A percentile compares a stretch with the other conserved stretches of the same genome.
Evolutionary conservation across 2,113 vertebrate species (phyloP).

Genomic region (Gnathonemus longibarbis): DNA sequence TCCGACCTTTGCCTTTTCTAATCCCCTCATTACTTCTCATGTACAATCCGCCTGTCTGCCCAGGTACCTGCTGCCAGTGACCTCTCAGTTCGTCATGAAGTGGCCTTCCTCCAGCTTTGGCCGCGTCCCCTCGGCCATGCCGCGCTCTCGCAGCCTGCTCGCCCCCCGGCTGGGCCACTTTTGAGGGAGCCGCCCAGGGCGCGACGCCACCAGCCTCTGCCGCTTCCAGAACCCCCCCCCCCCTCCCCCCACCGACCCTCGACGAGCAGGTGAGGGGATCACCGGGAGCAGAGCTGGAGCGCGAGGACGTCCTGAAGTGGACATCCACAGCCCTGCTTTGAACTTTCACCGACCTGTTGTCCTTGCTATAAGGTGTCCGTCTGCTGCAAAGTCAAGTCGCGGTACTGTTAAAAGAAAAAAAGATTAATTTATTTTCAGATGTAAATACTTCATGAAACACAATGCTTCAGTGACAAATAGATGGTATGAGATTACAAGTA

Average conservation of each 20-base stretch:
- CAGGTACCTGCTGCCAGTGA: conserved; percentile 92
- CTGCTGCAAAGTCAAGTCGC: conserved; percentile 53
- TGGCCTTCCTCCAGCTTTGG: conserved; percentile 74
- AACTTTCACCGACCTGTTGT: conserved; percentile 40
- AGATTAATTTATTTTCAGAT: conserved; percentile 52
- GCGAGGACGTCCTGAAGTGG: conserved; percentile 16
- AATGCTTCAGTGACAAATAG: conserved; percentile 48
- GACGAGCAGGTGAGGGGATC: background rate
- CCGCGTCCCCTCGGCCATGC: conserved; percentile 68
- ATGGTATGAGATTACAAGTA: conserved; percentile 45
- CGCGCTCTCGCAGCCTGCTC: conserved; percentile 76
- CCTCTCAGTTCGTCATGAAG: conserved; percentile 86
- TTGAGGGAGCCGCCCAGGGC: conserved; percentile 54
- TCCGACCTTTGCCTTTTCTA: conserved; percentile 53
- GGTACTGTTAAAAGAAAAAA: conserved; percentile 59
- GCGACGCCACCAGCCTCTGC: background rate
- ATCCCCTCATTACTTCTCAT: conserved; percentile 54
- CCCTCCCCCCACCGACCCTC: background rate
- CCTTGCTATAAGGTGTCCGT: conserved; percentile 48
- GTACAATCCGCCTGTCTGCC: conserved; percentile 48
- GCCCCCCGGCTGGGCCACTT: conserved; percentile 77
- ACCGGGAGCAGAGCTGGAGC: background rate
- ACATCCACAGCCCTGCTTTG: conserved; percentile 33
- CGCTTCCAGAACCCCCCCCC: background rate
- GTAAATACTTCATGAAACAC: conserved; percentile 49